Percentiles rank a stretch among this genome's conserved stretches.
phyloP scores from a whole-genome alignment of 2,797 vertebrate genomes.

The Vespertilio murinus region DNA sequence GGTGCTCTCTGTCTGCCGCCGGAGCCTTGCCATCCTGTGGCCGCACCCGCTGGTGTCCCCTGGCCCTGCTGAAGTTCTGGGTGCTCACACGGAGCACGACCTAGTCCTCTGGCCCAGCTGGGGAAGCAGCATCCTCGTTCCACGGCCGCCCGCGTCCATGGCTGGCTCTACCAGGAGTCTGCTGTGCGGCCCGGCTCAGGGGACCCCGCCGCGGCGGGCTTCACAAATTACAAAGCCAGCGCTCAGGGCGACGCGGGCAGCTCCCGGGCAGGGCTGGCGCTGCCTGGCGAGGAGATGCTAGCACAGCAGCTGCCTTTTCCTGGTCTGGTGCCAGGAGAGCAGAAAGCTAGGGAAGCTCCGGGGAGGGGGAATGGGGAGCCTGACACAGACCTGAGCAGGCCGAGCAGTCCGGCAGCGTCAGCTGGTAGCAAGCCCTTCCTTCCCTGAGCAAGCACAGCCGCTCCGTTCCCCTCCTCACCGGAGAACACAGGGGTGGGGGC shows the following conservation, averaged over 20 bases:
- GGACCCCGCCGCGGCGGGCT: accelerated
- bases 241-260: accelerated
- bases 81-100: accelerated
- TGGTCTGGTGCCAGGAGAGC: background rate
- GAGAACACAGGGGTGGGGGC: too few species aligned
- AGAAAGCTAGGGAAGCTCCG: background rate
- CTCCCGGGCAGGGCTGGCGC: background rate
- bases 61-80: accelerated
- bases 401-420: background rate
- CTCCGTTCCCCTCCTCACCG: background rate
- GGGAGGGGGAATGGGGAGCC: background rate
- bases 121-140: background rate
- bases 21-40: accelerated
- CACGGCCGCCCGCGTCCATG: accelerated
- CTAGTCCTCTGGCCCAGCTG: background rate
- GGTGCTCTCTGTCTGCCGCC: background rate
- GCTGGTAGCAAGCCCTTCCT: background rate
- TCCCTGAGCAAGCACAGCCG: background rate
- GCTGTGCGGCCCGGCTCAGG: accelerated
- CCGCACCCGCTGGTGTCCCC: accelerated
- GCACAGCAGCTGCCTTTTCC: too few species aligned
- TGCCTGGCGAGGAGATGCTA: accelerated
- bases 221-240: background rate
- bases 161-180: accelerated
- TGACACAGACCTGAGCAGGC: background rate